These are phyloP conservation scores for Apostichopus leukothele DNA, from an alignment of 53 echinoderm and acorn worm genomes.

Conservation along the genomic window DNA sequence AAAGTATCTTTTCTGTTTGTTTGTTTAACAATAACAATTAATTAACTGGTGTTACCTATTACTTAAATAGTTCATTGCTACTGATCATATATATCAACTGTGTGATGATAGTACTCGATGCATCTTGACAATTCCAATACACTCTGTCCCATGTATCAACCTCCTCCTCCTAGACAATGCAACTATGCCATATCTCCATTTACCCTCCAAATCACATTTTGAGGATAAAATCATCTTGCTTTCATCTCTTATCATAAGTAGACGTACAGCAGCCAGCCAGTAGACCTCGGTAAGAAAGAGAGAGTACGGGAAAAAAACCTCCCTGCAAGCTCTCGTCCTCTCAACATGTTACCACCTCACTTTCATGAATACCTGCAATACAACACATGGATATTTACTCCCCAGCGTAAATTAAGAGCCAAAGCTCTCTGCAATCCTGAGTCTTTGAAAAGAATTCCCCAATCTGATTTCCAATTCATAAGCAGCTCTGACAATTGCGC, in stretches of 20 bases:
- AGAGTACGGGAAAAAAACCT: not conserved
- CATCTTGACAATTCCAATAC: not conserved
- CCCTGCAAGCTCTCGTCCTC: constrained; percentile 18
- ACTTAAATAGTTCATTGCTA: too few species aligned
- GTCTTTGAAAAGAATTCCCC: constrained; percentile 52
- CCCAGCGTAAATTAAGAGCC: constrained; percentile 48
- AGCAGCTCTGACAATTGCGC: constrained; percentile 42
- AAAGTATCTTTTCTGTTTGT: too few species aligned
- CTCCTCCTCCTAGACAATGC: constrained; percentile 1
- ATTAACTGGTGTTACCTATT: too few species aligned
- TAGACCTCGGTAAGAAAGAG: not conserved
- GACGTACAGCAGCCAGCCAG: not conserved
- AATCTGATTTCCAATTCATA: constrained; percentile 50
- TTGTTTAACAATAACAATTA: too few species aligned
- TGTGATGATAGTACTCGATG: not conserved
- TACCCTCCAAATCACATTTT: constrained; percentile 14
- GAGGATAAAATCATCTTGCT: constrained; percentile 14
- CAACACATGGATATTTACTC: constrained; percentile 46
- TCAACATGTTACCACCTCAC: constrained; percentile 45
- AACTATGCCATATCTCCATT: constrained; percentile 1
- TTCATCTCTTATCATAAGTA: constrained; percentile 18
- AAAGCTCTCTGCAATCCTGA: constrained; percentile 47
- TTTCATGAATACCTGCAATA: constrained; percentile 46
- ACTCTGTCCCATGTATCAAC: not conserved
- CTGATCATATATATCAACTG: not conserved